Evolutionary conservation across 2,797 vertebrate species (phyloP).

Genomic region (Falco biarmicus): DNA sequence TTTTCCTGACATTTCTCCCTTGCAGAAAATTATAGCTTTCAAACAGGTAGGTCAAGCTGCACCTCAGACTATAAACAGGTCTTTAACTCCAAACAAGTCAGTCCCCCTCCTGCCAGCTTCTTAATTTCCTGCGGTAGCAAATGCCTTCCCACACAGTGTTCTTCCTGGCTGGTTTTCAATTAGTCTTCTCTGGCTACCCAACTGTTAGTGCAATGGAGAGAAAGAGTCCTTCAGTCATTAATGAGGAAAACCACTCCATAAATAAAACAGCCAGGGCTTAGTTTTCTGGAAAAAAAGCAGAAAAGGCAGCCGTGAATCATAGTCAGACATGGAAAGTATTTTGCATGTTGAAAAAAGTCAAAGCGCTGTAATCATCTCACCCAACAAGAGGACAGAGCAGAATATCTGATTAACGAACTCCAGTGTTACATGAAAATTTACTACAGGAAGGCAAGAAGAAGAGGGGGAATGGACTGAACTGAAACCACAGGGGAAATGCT

Average conservation of each 20-base stretch:
- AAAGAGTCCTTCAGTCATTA: not conserved
- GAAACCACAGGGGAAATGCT: not conserved
- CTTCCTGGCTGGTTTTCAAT: constrained; percentile 4
- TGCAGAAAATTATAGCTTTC: not conserved
- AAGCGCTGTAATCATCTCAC: not conserved
- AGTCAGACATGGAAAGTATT: not conserved
- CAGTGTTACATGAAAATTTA: not conserved
- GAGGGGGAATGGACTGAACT: not conserved
- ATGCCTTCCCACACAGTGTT: not conserved
- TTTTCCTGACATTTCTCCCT: not conserved
- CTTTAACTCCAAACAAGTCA: not conserved
- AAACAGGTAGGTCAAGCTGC: not conserved
- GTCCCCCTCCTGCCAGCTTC: not conserved
- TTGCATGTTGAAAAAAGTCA: not conserved
- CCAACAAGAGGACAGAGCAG: not conserved
- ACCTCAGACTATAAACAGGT: not conserved
- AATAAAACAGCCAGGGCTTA: not conserved
- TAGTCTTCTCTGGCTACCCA: not conserved
- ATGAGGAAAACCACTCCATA: not conserved
- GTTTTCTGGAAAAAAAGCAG: not conserved
- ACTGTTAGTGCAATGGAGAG: not conserved
- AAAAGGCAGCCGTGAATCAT: not conserved
- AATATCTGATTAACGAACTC: not conserved
- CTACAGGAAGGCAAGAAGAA: not conserved
- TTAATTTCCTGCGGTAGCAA: not conserved